Conservation (phyloP, 2,113 vertebrate species). For the Zosterops lateralis region DNA sequence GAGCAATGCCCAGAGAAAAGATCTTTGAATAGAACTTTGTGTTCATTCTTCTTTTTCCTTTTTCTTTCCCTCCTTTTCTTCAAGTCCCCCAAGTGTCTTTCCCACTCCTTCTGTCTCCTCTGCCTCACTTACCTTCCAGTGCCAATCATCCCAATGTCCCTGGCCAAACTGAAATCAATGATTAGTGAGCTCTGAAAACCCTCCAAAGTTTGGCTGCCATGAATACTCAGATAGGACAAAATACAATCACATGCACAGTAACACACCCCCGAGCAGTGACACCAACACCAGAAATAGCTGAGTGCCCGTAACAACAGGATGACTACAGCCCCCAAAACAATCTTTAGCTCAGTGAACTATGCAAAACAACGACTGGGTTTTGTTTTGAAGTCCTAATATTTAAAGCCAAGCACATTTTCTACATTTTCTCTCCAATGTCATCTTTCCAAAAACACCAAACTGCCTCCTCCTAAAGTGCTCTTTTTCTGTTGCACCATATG, state of each 20-base stretch:
- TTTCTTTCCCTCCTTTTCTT: background rate
- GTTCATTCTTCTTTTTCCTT: background rate
- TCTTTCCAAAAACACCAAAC: slow-evolving; percentile 16
- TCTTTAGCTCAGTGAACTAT: background rate
- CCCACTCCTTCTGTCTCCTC: background rate
- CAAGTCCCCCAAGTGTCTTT: background rate
- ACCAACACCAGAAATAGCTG: background rate
- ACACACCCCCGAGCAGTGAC: background rate
- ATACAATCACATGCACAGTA: background rate
- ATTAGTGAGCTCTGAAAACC: background rate
- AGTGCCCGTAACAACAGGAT: background rate
- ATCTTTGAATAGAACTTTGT: background rate
- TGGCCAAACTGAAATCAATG: background rate
- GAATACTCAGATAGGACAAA: background rate
- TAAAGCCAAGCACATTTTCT: slow-evolving; percentile 21
- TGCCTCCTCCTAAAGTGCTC: slow-evolving; percentile 10
- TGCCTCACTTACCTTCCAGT: background rate
- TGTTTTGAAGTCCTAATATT: slow-evolving; percentile 28
- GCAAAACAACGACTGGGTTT: background rate
- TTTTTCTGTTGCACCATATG: slow-evolving; percentile 37
- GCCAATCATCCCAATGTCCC: background rate
- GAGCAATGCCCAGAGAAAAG: background rate
- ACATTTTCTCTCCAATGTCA: background rate
- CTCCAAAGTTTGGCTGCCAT: background rate
- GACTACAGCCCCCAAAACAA: background rate